Conservation (phyloP, 2,888 invertebrate genomes). For the Taenaris catops region DNA sequence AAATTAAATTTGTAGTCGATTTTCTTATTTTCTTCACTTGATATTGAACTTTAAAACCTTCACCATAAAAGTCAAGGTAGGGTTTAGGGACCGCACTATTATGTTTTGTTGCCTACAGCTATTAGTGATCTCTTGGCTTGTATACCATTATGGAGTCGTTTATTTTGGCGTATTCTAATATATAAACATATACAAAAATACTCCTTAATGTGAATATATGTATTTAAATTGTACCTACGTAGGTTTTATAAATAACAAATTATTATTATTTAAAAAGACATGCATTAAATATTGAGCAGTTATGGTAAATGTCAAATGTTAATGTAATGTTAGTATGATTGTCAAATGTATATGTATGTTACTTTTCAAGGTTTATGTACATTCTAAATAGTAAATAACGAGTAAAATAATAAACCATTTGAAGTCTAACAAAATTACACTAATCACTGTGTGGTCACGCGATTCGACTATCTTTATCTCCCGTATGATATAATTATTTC, state of each 20-base stretch:
- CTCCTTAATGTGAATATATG: neutral
- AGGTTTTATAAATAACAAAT: too few relatives aligned
- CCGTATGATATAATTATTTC: constrained; percentile 56
- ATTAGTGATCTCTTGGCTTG: constrained; percentile 29
- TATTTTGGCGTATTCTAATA: constrained; percentile 16
- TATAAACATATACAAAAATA: constrained; percentile 5
- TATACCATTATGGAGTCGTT: constrained; percentile 18
- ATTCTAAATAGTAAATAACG: constrained; percentile 25
- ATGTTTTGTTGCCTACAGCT: constrained; percentile 28
- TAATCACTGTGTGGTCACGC: constrained; percentile 64
- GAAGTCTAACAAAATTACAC: constrained; percentile 58
- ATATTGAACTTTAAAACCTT: constrained; percentile 24
- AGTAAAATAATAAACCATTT: constrained; percentile 38
- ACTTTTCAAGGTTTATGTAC: constrained; percentile 13
- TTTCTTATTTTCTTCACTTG: constrained; percentile 19
- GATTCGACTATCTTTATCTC: constrained; percentile 67
- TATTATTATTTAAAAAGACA: neutral
- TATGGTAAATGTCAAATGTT: constrained; percentile 3
- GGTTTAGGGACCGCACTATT: constrained; percentile 5
- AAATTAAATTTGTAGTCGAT: constrained; percentile 24
- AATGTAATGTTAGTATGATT: constrained; percentile 1
- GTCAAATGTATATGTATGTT: neutral
- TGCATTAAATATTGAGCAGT: neutral
- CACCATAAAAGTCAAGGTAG: constrained; percentile 12
- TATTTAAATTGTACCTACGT: too few relatives aligned